phyloP scores from a whole-genome alignment of 2,797 vertebrate species.

The Graptemys geographica region DNA sequence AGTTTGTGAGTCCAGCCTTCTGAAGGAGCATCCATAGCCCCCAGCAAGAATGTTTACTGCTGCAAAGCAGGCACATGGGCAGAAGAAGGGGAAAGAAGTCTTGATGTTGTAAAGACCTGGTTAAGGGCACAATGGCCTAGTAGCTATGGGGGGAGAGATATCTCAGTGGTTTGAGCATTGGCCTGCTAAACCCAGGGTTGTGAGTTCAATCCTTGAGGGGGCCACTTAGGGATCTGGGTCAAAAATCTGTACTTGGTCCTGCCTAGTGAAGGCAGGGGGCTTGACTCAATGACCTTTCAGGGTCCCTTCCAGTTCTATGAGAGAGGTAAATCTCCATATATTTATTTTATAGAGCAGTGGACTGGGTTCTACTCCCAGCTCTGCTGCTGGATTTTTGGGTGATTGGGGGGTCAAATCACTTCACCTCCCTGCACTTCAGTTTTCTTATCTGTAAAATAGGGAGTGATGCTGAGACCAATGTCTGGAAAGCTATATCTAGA shows the following conservation, averaged over 20 bases:
- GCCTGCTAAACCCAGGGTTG: no score
- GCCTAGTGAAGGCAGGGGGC: no score
- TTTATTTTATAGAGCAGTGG: accelerated
- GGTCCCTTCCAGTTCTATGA: no score
- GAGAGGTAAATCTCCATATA: no score
- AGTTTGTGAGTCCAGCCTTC: neutral
- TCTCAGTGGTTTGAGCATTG: no score
- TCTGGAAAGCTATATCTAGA: neutral
- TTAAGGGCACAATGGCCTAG: neutral
- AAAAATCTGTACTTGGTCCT: no score
- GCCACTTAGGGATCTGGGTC: no score
- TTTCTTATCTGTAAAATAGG: accelerated
- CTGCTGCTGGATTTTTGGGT: no score
- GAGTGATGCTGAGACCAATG: neutral
- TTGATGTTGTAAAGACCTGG: neutral
- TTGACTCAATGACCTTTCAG: no score
- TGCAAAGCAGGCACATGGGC: neutral
- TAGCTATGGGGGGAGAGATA: no score
- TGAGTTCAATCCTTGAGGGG: no score
- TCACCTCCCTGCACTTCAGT: neutral
- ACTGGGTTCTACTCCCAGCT: neutral
- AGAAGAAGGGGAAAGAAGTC: no score
- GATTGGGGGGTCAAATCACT: neutral
- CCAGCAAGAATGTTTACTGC: neutral
- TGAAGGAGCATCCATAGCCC: neutral